These are phyloP conservation scores for Gobionotothen gibberifrons DNA, from an alignment of 2,797 vertebrate species.

Conservation along the genomic window DNA sequence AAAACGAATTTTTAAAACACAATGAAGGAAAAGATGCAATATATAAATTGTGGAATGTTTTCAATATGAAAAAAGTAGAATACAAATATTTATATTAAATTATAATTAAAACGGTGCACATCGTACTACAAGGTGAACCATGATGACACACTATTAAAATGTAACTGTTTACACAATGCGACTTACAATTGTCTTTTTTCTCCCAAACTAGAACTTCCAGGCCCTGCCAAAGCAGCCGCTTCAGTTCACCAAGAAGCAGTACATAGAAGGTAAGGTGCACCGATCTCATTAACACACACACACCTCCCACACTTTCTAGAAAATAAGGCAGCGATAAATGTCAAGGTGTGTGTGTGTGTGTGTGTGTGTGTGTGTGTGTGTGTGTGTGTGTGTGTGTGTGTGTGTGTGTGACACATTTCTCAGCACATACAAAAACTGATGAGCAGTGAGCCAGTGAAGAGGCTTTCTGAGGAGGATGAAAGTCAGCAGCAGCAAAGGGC, in stretches of 20 bases:
- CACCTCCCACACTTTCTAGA: slow-evolving; percentile 6
- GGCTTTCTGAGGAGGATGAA: slow-evolving; percentile 55
- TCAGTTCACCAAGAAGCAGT: slow-evolving; percentile 83
- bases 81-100: too few species aligned
- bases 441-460: slow-evolving; percentile 42
- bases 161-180: not conserved
- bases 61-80: too few species aligned
- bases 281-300: slow-evolving; percentile 16
- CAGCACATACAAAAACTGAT: slow-evolving; percentile 36
- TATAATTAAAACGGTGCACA: too few species aligned
- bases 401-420: slow-evolving; percentile 34
- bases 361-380: not conserved
- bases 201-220: slow-evolving; percentile 91
- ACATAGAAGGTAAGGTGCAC: slow-evolving; percentile 82
- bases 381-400: not conserved
- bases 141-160: slow-evolving; percentile 12
- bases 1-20: too few species aligned
- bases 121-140: not conserved
- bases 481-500: slow-evolving; percentile 34
- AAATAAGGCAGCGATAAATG: slow-evolving; percentile 58
- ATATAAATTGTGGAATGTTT: too few species aligned
- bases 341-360: slow-evolving; percentile 4
- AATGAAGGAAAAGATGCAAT: too few species aligned
- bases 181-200: slow-evolving; percentile 33
- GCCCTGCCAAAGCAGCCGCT: slow-evolving; percentile 91